A percentile compares a stretch with the other conserved stretches of the same genome.
These are phyloP conservation scores for Etheostoma cragini DNA, from an alignment of 2,113 vertebrate genomes.

Conservation along the genomic window DNA sequence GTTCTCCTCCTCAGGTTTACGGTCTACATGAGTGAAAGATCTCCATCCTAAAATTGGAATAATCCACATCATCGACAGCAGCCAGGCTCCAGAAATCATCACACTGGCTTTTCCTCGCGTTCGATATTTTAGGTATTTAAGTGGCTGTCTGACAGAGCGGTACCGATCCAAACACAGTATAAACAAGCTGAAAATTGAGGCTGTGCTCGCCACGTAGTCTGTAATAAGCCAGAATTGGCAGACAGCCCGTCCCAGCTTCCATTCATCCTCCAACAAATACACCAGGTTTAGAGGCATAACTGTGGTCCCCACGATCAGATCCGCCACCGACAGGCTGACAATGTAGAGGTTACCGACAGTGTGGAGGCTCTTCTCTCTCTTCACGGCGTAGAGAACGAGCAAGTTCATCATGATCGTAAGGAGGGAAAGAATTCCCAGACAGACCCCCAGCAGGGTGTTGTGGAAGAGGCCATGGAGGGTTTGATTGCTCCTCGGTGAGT, in stretches of 20 bases:
- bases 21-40: constrained; percentile 73
- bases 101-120: constrained; percentile 87
- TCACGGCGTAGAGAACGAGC: constrained; percentile 91
- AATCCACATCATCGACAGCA: constrained; percentile 91
- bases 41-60: constrained; percentile 94
- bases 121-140: constrained; percentile 91
- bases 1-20: constrained; percentile 68
- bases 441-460: constrained; percentile 82
- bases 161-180: constrained; percentile 94
- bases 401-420: constrained; percentile 92
- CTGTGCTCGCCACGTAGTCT: constrained; percentile 97
- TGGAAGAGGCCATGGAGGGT: constrained; percentile 68
- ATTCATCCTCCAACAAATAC: constrained; percentile 85
- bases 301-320: constrained; percentile 91
- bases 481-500: constrained; percentile 40
- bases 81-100: constrained; percentile 90
- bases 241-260: constrained; percentile 86
- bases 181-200: constrained; percentile 95
- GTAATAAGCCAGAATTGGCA: constrained; percentile 98
- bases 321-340: constrained; percentile 92
- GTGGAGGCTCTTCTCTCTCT: constrained; percentile 91
- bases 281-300: constrained; percentile 95
- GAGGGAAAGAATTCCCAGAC: constrained; percentile 88
- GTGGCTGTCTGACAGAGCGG: constrained; percentile 91
- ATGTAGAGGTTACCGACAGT: constrained; percentile 97